phyloP scores from a whole-genome alignment of 2,113 vertebrate genomes.

The Sinocyclocheilus anshuiensis region DNA sequence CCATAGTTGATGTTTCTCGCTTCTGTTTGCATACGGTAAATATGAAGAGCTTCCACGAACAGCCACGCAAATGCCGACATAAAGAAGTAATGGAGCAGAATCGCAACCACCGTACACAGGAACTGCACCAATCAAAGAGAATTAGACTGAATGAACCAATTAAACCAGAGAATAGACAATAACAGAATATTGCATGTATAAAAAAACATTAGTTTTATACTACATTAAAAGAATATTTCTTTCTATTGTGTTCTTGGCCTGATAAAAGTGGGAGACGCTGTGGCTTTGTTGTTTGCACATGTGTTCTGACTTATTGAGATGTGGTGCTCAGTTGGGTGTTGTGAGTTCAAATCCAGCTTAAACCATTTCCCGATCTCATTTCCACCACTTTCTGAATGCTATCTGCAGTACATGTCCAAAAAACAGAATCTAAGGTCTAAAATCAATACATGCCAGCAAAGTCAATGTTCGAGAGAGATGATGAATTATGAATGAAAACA shows the following conservation, averaged over 20 bases:
- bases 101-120: conserved; percentile 93
- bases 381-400: neutral
- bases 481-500: conserved; percentile 48
- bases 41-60: conserved; percentile 93
- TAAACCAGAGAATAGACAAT: conserved; percentile 3
- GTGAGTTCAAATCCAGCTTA: neutral
- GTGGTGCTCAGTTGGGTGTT: neutral
- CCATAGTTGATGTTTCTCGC: conserved; percentile 92
- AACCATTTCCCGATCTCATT: neutral
- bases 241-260: too few species aligned
- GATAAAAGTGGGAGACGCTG: neutral
- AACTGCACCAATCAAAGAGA: conserved; percentile 80
- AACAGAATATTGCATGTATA: neutral
- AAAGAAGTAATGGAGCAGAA: conserved; percentile 97
- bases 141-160: conserved; percentile 1
- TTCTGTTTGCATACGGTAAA: conserved; percentile 97
- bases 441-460: conserved; percentile 22
- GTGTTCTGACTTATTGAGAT: neutral
- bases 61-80: conserved; percentile 96
- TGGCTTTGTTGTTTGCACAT: neutral
- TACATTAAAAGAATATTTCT: too few species aligned
- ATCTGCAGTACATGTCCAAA: neutral
- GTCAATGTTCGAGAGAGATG: conserved; percentile 10
- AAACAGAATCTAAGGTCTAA: neutral
- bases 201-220: too few species aligned